These are phyloP conservation scores for Sakesphorus luctuosus DNA, from an alignment of 2,113 vertebrate genomes.

Conservation along the genomic window DNA sequence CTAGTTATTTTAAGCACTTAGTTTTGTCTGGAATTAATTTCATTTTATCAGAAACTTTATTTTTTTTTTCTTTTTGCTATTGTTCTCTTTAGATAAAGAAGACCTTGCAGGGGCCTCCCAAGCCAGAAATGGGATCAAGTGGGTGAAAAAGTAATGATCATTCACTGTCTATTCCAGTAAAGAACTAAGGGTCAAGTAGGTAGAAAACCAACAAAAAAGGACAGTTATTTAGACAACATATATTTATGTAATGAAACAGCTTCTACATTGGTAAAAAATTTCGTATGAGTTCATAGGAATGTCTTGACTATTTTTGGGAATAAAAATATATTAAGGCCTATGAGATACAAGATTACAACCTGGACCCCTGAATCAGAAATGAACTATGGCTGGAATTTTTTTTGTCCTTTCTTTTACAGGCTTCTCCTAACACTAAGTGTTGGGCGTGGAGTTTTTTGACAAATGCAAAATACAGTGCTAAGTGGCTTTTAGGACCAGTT, in stretches of 20 bases:
- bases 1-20: background rate
- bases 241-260: too few species aligned
- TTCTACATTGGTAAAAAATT: background rate
- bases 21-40: background rate
- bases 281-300: background rate
- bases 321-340: background rate
- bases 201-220: background rate
- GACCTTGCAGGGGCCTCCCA: background rate
- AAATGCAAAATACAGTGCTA: background rate
- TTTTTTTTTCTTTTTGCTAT: background rate
- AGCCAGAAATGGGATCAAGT: background rate
- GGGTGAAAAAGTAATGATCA: background rate
- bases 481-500: background rate
- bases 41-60: background rate
- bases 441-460: background rate
- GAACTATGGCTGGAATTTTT: background rate
- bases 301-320: background rate
- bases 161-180: background rate
- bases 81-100: background rate
- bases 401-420: background rate
- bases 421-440: background rate
- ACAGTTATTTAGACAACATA: background rate
- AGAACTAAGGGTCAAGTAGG: background rate
- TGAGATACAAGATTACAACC: background rate
- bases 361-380: background rate